phyloP scores from a whole-genome alignment of 2,797 vertebrate genomes.

The Chelonia mydas region DNA sequence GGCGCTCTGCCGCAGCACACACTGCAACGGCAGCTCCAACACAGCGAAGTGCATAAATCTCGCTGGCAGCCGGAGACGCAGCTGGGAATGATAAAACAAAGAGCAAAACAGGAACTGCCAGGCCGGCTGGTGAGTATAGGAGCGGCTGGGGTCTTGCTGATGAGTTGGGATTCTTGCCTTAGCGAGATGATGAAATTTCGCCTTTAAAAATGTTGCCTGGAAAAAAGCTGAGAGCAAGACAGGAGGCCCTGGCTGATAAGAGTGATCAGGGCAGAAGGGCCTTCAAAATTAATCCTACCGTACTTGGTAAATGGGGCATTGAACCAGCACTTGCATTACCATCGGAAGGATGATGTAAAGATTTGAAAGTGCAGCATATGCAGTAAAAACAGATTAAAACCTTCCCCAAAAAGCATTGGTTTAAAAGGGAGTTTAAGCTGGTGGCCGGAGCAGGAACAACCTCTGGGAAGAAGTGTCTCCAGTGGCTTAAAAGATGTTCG shows the following conservation, averaged over 20 bases:
- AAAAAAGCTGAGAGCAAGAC: conserved; percentile 14
- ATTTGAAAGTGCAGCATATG: conserved; percentile 58
- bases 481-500: conserved; percentile 11
- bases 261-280: neutral
- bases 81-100: conserved; percentile 73
- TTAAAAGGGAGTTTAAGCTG: conserved; percentile 9
- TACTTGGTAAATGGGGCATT: neutral
- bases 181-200: neutral
- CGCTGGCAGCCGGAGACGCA: neutral
- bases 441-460: neutral
- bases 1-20: neutral
- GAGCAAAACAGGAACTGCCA: conserved; percentile 61
- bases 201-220: neutral
- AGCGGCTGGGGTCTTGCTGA: neutral
- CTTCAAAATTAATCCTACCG: neutral
- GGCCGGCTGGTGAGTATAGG: conserved; percentile 63
- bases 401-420: neutral
- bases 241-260: neutral
- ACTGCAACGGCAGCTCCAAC: neutral
- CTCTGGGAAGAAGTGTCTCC: conserved; percentile 16
- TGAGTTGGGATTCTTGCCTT: neutral
- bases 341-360: conserved; percentile 18
- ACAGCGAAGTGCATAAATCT: neutral
- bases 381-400: conserved; percentile 19
- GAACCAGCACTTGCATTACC: conserved; percentile 44